Base-by-base conservation (phyloP, 1,140 invertebrate genomes). In the Cydia strobilella region DNA sequence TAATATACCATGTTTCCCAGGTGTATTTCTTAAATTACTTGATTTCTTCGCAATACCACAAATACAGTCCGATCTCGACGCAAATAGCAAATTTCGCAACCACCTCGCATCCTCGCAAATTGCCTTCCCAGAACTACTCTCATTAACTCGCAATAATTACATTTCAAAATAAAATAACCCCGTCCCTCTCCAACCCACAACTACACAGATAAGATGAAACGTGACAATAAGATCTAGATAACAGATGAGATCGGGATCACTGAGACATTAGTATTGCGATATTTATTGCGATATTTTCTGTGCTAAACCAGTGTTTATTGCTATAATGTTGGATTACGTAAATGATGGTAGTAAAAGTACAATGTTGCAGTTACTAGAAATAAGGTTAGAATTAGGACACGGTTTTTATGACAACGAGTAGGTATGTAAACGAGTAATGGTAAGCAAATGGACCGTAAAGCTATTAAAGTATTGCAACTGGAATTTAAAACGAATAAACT, bases 251-350 rank as follows among this genome's bases (percentile, higher is more conserved):
- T 86, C 81, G 75, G 85, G 81, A 87, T 87, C 82, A 86, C 78
- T 79, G 76, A 82, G 86, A 87, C 84, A 86, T 85, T 84, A 87
- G 85, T 85, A 85, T 83, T 84, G 82, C 80, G 84, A 88, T 88
- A 86, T 87, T 86, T 84, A 86, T 88, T 88, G 86, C 82, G 80
- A 80, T 84, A 82, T 82, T 80, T 82, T 81, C 74, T 80, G 75
- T 78, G 73, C 74, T 80, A 72, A 81, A 74, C 75, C 73, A 71
- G 78, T 75, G 77, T 82, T 85, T 77, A 85, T 82, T 82, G 76
- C 51, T 75, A 83, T 77, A 73, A 79, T 78, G 72, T 54, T 74
- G 74, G 65, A 77, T 66, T 66, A 66, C 25, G 63, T 31, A 66
- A 66, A 66, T 31, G 63, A 25, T 35, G 15, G 31, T 39, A n/a